Evolutionary conservation across 1,140 invertebrate species (phyloP), one percentile per base, ranked within the genome.

Genomic region (Drosophila yakuba): DNA sequence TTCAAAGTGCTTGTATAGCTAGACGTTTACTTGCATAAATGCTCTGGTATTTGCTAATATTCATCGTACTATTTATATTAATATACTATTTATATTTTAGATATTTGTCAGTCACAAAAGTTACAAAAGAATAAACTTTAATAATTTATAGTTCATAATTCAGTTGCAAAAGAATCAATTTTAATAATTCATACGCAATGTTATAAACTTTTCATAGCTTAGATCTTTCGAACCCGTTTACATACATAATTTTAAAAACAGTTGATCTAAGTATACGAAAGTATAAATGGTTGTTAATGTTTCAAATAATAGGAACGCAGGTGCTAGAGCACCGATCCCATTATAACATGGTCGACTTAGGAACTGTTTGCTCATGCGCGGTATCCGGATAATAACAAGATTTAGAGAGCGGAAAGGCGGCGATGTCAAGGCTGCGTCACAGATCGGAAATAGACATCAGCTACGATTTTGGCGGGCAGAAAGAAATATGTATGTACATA

Each of bases 391-490:
- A 32, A 56, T 20, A 41, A 38, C 45, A 15, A 38, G 32, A 45
- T 8, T 14, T 15, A 5, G 38, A 23, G 44, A 58, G 32, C 45
- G 59, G 60, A 52, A 59, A 36, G 48, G 36, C 10, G 17, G 36
- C 50, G 23, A 47, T 47, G 25, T 52, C 41, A 67, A 48, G 64
- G 78, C 51, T 63, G 59, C 63, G 78, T 85, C 78, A 80, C 58
- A 71, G 44, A 85, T 69, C 59, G 62, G 60, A 81, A 78, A 71
- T 82, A 72, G 80, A 75, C 51, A 75, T 66, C 52, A 64, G 56
- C 59, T 58, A 81, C 73, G 68, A 74, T 75, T 75, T 75, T 75
- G 61, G 72, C 54, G 73, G 72, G 52, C 45, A 44, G 39, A 48
- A 78, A 74, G 20, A 20, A 20, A 20, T 20, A 20, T 20, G 20